Percentiles rank a stretch among this genome's conserved stretches.
These are phyloP conservation scores for Hormaphis cornu DNA, from an alignment of 1,140 invertebrate genomes.

Conservation along the genomic window DNA sequence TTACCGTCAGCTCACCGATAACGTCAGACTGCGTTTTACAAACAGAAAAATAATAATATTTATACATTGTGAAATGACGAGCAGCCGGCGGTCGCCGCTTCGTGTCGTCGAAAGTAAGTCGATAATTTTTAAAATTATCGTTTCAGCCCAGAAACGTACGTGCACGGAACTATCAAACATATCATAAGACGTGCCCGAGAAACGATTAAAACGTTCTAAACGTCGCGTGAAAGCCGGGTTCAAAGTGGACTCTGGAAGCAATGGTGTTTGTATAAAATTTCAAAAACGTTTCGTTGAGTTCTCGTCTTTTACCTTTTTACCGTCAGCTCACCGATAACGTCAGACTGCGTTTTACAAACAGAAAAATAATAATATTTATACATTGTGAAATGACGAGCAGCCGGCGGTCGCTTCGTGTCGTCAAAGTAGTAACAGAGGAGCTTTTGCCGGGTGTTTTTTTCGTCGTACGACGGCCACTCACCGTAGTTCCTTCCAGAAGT, in stretches of 20 bases:
- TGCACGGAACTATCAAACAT: no score
- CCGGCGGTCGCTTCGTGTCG: not conserved
- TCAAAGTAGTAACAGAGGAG: not conserved
- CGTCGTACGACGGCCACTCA: not conserved
- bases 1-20: no score
- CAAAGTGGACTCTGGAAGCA: no score
- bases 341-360: not conserved
- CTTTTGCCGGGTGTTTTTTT: constrained; percentile 30
- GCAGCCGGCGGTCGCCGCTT: not conserved
- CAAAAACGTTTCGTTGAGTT: no score
- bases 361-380: not conserved
- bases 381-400: not conserved
- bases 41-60: not conserved
- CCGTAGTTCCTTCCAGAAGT: constrained; percentile 29
- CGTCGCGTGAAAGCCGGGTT: no score
- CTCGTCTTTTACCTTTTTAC: no score
- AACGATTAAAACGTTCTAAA: no score
- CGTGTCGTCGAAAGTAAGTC: not conserved
- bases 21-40: not conserved
- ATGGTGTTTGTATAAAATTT: no score
- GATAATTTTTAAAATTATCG: no score
- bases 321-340: no score
- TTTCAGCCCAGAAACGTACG: no score
- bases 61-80: not conserved
- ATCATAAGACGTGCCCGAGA: no score